Conservation (phyloP, 2,797 vertebrate genomes). For the Lagodon rhomboides region DNA sequence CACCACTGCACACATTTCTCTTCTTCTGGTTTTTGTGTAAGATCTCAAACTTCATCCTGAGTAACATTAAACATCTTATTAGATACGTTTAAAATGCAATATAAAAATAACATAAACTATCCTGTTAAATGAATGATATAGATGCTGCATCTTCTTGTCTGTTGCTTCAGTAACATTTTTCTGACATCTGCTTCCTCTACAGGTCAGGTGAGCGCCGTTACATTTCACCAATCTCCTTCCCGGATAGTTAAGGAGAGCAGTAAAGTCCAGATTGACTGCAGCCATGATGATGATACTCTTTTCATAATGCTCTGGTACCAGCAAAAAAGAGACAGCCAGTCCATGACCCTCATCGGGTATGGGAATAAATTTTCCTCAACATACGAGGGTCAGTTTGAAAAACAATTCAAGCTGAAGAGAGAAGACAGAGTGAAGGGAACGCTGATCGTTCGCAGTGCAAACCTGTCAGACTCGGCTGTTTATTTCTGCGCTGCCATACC, state of each 20-base stretch:
- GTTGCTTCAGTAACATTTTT: neutral
- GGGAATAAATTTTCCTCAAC: neutral
- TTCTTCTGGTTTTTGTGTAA: constrained; percentile 49
- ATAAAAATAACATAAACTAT: too few relatives aligned
- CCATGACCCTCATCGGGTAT: constrained; percentile 61
- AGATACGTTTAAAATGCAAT: neutral
- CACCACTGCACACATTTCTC: constrained; percentile 10
- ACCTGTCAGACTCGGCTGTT: constrained; percentile 41
- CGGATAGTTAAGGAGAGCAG: constrained; percentile 26
- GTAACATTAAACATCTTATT: neutral
- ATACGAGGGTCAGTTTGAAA: constrained; percentile 35
- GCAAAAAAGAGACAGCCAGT: neutral
- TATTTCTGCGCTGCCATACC: constrained; percentile 74
- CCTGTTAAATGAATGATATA: fast-evolving
- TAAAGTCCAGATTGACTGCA: constrained; percentile 52
- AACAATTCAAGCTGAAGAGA: constrained; percentile 2
- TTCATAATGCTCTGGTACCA: constrained; percentile 71
- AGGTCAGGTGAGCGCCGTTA: constrained; percentile 54
- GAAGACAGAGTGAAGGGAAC: neutral
- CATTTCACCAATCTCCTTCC: constrained; percentile 41
- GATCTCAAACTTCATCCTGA: constrained; percentile 2
- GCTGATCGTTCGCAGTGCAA: constrained; percentile 47
- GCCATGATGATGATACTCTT: constrained; percentile 35
- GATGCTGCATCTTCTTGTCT: neutral
- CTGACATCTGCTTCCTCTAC: constrained; percentile 26